phyloP scores from a whole-genome alignment of 1,140 invertebrate genomes.

The Drosophila kurseongensis region DNA sequence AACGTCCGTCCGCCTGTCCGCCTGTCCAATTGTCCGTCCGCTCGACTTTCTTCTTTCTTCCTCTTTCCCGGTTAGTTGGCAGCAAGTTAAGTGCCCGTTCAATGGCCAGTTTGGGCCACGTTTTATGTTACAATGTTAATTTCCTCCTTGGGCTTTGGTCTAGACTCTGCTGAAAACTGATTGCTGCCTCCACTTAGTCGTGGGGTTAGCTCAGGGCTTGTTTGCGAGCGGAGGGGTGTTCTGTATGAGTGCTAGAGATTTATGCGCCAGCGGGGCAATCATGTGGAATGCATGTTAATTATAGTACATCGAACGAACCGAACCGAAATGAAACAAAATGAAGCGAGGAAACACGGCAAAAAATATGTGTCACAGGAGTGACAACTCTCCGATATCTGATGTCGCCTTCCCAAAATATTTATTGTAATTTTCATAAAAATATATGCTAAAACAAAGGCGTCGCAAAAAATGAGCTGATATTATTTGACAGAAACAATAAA shows the following conservation, averaged over 20 bases:
- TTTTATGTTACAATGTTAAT: constrained; percentile 82
- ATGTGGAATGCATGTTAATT: constrained; percentile 83
- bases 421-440: background rate
- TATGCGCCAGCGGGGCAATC: constrained; percentile 72
- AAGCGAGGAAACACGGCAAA: constrained; percentile 16
- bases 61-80: constrained; percentile 53
- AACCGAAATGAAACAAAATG: constrained; percentile 50
- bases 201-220: constrained; percentile 2
- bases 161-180: constrained; percentile 70
- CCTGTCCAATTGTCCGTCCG: constrained; percentile 14
- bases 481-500: background rate
- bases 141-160: constrained; percentile 61
- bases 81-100: constrained; percentile 80
- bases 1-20: constrained; percentile 39
- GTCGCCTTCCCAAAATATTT: background rate
- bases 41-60: constrained; percentile 20
- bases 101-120: constrained; percentile 71
- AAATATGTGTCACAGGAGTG: constrained; percentile 1
- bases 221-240: background rate
- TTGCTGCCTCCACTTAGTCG: constrained; percentile 52
- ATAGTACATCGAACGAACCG: constrained; percentile 48
- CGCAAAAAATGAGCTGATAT: background rate
- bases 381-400: background rate
- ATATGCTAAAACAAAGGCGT: background rate
- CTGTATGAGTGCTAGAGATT: constrained; percentile 59